These are phyloP conservation scores for Amorpha juglandis DNA, from an alignment of 2,888 invertebrate genomes.

Conservation along the genomic window DNA sequence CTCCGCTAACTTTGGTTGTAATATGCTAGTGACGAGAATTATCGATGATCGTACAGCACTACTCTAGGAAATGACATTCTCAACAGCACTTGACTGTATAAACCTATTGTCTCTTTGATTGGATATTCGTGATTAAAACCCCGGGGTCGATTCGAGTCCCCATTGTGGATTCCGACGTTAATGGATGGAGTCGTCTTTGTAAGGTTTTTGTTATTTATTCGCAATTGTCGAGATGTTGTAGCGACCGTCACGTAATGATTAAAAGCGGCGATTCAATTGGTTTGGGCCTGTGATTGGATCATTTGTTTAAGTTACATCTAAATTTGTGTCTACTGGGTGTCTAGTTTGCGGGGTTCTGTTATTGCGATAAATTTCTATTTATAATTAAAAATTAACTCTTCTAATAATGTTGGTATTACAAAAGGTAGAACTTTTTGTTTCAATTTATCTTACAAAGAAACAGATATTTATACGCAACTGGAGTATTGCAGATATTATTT, in stretches of 20 bases:
- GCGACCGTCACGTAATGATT: conserved; percentile 29
- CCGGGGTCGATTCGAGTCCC: conserved; percentile 30
- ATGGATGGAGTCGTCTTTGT: conserved; percentile 32
- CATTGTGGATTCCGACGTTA: conserved; percentile 33
- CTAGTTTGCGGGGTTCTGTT: too few species aligned
- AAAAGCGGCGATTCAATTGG: conserved; percentile 19
- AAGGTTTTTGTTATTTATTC: conserved; percentile 34
- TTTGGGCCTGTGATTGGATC: conserved; percentile 14
- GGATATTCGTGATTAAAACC: conserved; percentile 34
- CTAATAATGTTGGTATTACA: too few species aligned
- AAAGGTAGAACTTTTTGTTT: too few species aligned
- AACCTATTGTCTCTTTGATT: conserved; percentile 32
- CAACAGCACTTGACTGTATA: conserved; percentile 25
- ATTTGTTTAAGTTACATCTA: conserved; percentile 8
- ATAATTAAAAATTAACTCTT: too few species aligned
- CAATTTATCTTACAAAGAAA: too few species aligned
- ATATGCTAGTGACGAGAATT: conserved; percentile 16
- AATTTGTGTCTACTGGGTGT: background rate
- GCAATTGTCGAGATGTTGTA: conserved; percentile 28
- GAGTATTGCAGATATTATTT: too few species aligned
- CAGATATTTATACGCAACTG: too few species aligned
- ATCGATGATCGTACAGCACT: conserved; percentile 11
- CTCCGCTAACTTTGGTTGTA: background rate
- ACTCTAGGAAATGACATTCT: conserved; percentile 28
- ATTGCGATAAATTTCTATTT: too few species aligned